phyloP scores from a whole-genome alignment of 1,140 invertebrate genomes.

The Pogonus chalceus region DNA sequence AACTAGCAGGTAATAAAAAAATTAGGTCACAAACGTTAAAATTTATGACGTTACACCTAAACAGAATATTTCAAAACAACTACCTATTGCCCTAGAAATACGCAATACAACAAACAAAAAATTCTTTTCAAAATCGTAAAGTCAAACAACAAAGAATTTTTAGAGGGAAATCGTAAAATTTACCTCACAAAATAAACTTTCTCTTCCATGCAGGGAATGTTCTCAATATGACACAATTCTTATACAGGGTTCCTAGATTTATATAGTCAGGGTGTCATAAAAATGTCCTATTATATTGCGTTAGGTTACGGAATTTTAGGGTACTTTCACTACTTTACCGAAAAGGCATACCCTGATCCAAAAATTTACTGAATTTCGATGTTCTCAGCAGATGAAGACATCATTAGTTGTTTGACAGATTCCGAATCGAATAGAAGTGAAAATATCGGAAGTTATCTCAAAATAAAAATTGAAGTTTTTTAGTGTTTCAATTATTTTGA shows the following conservation, averaged over 20 bases:
- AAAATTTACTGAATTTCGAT: background rate
- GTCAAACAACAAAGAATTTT: background rate
- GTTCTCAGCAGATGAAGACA: background rate
- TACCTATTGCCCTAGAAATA: too few species aligned
- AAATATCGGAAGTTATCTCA: too few species aligned
- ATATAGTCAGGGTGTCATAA: background rate
- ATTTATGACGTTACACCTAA: too few species aligned
- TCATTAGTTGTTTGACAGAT: constrained; percentile 1
- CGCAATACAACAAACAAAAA: too few species aligned
- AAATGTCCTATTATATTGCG: background rate
- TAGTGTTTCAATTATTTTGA: too few species aligned
- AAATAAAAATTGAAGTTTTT: too few species aligned
- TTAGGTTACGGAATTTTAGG: constrained; percentile 14
- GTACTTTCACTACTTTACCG: constrained; percentile 16
- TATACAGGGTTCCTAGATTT: background rate
- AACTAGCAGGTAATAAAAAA: too few species aligned
- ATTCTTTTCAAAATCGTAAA: background rate
- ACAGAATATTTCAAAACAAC: too few species aligned
- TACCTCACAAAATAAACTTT: background rate
- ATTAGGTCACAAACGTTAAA: too few species aligned
- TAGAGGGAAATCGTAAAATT: background rate
- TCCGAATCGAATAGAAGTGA: background rate
- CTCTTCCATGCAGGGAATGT: background rate
- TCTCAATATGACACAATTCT: background rate
- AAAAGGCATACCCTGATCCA: background rate